phyloP scores from a whole-genome alignment of 2,113 vertebrate species.

The Benitochromis conjunctus region DNA sequence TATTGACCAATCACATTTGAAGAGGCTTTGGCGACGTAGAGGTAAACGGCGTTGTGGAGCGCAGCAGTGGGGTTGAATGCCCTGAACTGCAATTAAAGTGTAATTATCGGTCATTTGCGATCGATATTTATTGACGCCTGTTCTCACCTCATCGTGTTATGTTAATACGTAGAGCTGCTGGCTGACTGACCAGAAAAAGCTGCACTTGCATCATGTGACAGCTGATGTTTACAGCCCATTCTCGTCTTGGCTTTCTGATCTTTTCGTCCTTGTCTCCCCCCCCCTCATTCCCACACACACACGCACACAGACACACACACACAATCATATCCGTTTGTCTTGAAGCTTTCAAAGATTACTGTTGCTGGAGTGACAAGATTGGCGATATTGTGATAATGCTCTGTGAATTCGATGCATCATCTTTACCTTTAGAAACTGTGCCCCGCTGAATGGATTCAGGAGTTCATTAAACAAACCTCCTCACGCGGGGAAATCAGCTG shows the following conservation, averaged over 20 bases:
- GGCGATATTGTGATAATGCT: background rate
- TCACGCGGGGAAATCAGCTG: background rate
- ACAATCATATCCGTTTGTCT: background rate
- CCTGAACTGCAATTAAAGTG: background rate
- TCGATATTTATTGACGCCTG: background rate
- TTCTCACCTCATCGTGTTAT: background rate
- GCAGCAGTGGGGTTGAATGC: background rate
- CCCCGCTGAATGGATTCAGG: background rate
- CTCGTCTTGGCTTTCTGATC: background rate
- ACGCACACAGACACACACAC: too few relatives aligned
- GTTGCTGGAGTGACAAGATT: background rate
- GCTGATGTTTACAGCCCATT: background rate
- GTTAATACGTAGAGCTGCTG: background rate
- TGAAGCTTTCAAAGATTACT: background rate
- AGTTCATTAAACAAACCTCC: background rate
- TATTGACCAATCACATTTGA: background rate
- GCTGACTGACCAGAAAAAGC: background rate
- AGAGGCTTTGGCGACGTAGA: background rate
- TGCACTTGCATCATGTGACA: background rate
- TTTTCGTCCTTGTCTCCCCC: background rate
- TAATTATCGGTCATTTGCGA: background rate
- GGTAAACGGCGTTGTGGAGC: background rate
- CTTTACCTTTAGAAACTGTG: background rate
- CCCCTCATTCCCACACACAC: background rate
- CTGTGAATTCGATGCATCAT: background rate